phyloP scores from a whole-genome alignment of 2,113 vertebrate genomes.

The Phodopus roborovskii region DNA sequence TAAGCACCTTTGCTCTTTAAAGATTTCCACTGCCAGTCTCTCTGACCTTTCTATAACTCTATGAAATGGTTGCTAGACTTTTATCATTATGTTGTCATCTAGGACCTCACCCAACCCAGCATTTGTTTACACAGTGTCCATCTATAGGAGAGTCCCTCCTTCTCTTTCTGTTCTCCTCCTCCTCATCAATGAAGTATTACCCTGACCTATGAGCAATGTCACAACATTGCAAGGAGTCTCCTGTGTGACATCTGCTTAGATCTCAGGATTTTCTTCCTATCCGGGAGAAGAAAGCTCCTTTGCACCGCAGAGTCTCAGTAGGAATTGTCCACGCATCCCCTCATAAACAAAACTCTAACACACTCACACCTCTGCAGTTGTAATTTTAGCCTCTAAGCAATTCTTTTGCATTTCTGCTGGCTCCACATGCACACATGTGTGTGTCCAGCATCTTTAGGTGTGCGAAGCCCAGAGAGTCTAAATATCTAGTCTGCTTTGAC shows the following conservation, averaged over 20 bases:
- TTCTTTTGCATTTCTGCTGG: background rate
- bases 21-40: background rate
- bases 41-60: background rate
- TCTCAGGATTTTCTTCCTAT: background rate
- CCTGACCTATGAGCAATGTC: background rate
- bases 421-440: background rate
- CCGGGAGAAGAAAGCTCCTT: background rate
- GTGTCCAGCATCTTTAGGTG: background rate
- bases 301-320: background rate
- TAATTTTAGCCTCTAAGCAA: slow-evolving; percentile 24
- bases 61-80: background rate
- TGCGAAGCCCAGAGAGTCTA: background rate
- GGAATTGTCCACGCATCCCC: background rate
- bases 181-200: background rate
- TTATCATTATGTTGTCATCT: background rate
- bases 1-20: background rate
- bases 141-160: background rate
- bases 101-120: background rate
- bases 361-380: background rate
- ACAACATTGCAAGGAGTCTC: background rate
- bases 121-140: background rate
- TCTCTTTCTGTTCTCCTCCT: no score
- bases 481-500: background rate
- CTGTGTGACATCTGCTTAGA: background rate
- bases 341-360: background rate